Evolutionary conservation across 2,113 vertebrate species (phyloP), one percentile per base, ranked within the genome.

Genomic region (Garra rufa): DNA sequence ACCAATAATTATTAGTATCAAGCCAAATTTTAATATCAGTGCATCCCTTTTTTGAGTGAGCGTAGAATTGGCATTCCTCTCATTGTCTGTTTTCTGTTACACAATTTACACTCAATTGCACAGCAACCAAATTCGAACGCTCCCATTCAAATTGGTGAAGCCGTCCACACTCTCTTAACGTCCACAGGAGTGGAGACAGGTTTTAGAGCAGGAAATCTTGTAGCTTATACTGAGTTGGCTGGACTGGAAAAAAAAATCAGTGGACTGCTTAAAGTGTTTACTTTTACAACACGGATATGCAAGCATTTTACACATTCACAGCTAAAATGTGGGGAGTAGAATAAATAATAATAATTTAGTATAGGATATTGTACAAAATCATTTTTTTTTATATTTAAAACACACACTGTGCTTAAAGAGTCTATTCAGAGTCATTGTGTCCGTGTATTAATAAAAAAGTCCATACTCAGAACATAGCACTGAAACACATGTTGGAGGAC

Each of bases 291-390:
- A 67, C 26, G 59, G 8, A 74, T 52, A 83, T 85, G 65, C 30
- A 70, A 76, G 76, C 26, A 24, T 76, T 59, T 78, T 81, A 80
- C 81, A 89, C 81, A 87, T 89, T 86, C 90, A 88, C 90, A 92
- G 78, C 89, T 90, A 88, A 67, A 83, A 87, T 88, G 46, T 70
- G 59, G 74, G 13, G 87, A 57, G 24, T 85, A 84, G 89, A 86
- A 92, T 92, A 93, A 93, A 93, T 92, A 93, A 80, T 82, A 84
- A 93, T 95, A 94, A 94, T 81, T 94, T 93, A 93, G 86, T 34
- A 87, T 76, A 78, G 77, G 81, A 86, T 85, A 76, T 71, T 82
- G 86, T 90, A 90, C 81, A 90, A 90, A 86, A 91, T 73, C 76
- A 71, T 88, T 77, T 55, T 55, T 0, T 55, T 21, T 11, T 6